Conservation (phyloP, 2,113 vertebrate genomes). For the Odontesthes bonariensis region DNA sequence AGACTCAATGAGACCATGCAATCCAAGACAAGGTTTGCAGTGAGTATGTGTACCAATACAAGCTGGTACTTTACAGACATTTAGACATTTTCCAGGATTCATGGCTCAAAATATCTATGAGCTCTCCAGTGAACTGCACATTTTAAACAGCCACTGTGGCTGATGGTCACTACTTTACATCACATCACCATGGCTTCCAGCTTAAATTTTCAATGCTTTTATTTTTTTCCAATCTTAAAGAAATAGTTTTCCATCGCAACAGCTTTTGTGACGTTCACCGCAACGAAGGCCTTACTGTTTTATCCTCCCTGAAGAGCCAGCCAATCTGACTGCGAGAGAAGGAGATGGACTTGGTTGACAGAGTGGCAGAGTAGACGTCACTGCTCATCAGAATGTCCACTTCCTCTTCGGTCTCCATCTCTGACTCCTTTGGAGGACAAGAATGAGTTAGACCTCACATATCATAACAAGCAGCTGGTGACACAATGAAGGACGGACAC, state of each 20-base stretch:
- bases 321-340: slow-evolving; percentile 97
- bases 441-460: not conserved
- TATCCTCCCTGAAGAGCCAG: slow-evolving; percentile 99
- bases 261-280: not conserved
- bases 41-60: too few relatives aligned
- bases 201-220: too few relatives aligned
- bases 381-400: slow-evolving; percentile 99
- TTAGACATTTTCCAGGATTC: too few relatives aligned
- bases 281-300: slow-evolving; percentile 86
- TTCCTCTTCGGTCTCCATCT: slow-evolving; percentile 99
- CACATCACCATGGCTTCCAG: too few relatives aligned
- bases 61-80: too few relatives aligned
- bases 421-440: slow-evolving; percentile 88
- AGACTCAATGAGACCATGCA: too few relatives aligned
- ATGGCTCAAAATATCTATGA: too few relatives aligned
- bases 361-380: slow-evolving; percentile 97
- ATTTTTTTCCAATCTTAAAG: not conserved
- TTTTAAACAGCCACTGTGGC: too few relatives aligned
- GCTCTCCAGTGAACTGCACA: too few relatives aligned
- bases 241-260: not conserved
- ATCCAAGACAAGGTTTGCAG: too few relatives aligned
- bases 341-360: slow-evolving; percentile 99
- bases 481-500: not conserved
- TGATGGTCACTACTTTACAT: too few relatives aligned
- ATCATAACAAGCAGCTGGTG: slow-evolving; percentile 3